phyloP scores from a whole-genome alignment of 1,140 invertebrate species.

The Hypothenemus hampei region DNA sequence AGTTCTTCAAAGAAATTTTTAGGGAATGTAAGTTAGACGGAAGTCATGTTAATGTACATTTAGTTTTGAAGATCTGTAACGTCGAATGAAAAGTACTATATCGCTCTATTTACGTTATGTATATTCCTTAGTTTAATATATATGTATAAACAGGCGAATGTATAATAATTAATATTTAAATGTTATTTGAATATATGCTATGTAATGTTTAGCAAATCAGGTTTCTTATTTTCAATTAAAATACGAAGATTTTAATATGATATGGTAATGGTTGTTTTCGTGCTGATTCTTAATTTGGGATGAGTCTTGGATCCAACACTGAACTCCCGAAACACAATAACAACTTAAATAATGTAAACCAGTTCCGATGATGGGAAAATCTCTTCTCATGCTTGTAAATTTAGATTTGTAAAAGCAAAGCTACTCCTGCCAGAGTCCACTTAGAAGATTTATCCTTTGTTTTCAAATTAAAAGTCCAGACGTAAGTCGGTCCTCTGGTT shows the following conservation, averaged over 20 bases:
- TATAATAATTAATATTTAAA: slow-evolving; percentile 26
- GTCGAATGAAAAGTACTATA: slow-evolving; percentile 27
- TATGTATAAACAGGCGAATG: slow-evolving; percentile 22
- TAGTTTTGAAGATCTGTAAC: slow-evolving; percentile 27
- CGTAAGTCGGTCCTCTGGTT: slow-evolving; percentile 83
- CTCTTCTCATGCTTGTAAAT: too few relatives aligned
- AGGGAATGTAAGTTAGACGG: too few relatives aligned
- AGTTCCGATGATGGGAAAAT: too few relatives aligned
- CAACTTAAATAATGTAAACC: too few relatives aligned
- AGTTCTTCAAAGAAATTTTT: too few relatives aligned
- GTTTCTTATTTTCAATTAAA: slow-evolving; percentile 6
- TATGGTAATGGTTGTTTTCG: too few relatives aligned
- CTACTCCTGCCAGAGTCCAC: slow-evolving; percentile 91
- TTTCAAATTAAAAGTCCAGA: slow-evolving; percentile 95
- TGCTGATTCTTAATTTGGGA: too few relatives aligned
- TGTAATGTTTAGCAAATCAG: slow-evolving; percentile 22
- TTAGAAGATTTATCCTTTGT: slow-evolving; percentile 91
- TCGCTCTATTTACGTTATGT: slow-evolving; percentile 20
- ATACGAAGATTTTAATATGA: too few relatives aligned
- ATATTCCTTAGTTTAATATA: slow-evolving; percentile 21
- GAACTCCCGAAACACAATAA: too few relatives aligned
- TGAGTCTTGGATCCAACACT: too few relatives aligned
- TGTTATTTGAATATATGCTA: slow-evolving; percentile 29
- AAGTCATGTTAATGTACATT: too few relatives aligned
- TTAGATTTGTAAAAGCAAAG: slow-evolving; percentile 80